Base-by-base conservation (phyloP, 2,888 invertebrate genomes). In the Eristalis pertinax region DNA sequence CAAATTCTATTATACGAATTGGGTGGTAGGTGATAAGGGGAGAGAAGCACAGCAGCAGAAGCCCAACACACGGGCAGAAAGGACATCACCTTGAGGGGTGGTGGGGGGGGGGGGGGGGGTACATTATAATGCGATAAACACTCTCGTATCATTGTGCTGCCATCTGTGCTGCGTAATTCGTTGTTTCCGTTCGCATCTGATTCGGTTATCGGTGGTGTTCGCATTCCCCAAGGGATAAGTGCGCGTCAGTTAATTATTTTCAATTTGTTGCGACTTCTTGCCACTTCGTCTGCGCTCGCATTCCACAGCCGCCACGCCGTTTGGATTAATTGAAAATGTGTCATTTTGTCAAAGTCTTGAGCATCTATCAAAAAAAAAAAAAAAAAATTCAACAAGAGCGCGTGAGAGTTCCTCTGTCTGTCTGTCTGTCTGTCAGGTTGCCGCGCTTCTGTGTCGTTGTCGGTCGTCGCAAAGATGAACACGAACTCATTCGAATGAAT, bases 101-200 rank as follows among this genome's bases (percentile, higher is more conserved):
- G n/a, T n/a, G 67, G 80, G 74, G 74, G 56, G 74, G 32, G 2
- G 60, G 80, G 74, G 74, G 56, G 80, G 74, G 68, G 74, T 81
- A 68, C 74, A 81, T 81, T 81, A 81, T 74, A 80, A 79, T 22
- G 73, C 73, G 58, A 80, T 80, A 80, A 80, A 80, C 81, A 81
- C 81, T 64, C 68, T 69, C 58, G 68, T 81, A 74, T 81, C 81
- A 50, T 68, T 80, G 80, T 68, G 80, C 80, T 64, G 63, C 81
- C 81, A 75, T 81, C 81, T 81, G 74, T 67, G 35, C 35, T 67
- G 35, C 35, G 64, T 79, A 79, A 79, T 73, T 79, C 41, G 58
- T 22, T 78, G 70, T 32, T 72, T 79, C 79, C 72, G 43, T 79
- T 29, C 29, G 29, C 29, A 29, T 29, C 29, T 29, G 29, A 29